These are phyloP conservation scores for Psittacula derbiana DNA, from an alignment of 2,797 vertebrate genomes.

Conservation along the genomic window DNA sequence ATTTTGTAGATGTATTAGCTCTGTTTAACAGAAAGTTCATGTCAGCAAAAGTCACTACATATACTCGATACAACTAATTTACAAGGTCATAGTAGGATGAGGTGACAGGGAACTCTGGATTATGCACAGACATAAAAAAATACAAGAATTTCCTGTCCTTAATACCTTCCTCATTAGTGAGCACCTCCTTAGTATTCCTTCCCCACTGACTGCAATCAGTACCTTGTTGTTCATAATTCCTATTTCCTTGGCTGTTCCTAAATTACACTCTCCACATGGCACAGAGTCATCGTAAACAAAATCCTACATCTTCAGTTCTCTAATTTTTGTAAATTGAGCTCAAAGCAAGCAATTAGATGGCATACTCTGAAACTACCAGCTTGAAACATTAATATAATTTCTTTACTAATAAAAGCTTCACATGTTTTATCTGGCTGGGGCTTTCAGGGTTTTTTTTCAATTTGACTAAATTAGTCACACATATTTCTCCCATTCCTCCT, in stretches of 20 bases:
- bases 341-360: slow-evolving; percentile 57
- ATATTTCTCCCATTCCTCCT: background rate
- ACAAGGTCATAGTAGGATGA: slow-evolving; percentile 6
- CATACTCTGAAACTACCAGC: slow-evolving; percentile 53
- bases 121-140: slow-evolving; percentile 34
- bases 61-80: background rate
- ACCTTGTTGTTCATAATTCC: slow-evolving; percentile 66
- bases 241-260: slow-evolving; percentile 59
- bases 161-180: slow-evolving; percentile 57
- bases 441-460: background rate
- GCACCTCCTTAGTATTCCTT: slow-evolving; percentile 49
- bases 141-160: slow-evolving; percentile 52
- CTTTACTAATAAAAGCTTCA: slow-evolving; percentile 52
- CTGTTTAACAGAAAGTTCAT: background rate
- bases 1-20: background rate
- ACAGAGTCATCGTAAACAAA: slow-evolving; percentile 63
- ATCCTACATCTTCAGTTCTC: slow-evolving; percentile 54
- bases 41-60: background rate
- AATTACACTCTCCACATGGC: slow-evolving; percentile 57
- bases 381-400: slow-evolving; percentile 61
- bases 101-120: slow-evolving; percentile 35
- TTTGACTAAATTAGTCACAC: background rate
- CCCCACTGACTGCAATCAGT: slow-evolving; percentile 65
- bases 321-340: slow-evolving; percentile 60
- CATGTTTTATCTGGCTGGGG: slow-evolving; percentile 3